Evolutionary conservation across 92 coral and sea anemone genomes (phyloP).

Genomic region (Phenganax stokvisi): DNA sequence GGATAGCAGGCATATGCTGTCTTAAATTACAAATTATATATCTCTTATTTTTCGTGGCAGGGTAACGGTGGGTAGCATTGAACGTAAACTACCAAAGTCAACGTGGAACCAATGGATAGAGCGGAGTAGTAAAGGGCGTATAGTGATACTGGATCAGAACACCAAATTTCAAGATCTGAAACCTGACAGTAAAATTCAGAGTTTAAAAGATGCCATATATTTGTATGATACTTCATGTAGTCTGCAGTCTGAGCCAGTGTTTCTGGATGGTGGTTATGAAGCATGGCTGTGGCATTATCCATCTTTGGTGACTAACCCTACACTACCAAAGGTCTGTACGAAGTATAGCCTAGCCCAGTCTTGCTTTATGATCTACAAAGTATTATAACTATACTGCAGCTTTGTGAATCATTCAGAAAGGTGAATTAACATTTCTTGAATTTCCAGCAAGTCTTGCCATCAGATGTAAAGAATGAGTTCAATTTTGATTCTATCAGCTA

Average conservation of each 20-base stretch:
- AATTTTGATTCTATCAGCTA: constrained; percentile 68
- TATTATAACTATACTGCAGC: too few species aligned
- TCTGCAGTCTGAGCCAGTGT: constrained; percentile 64
- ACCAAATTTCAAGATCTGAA: constrained; percentile 60
- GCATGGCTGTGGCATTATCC: constrained; percentile 99
- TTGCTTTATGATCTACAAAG: too few species aligned
- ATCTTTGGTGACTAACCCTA: constrained; percentile 74
- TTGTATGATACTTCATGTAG: constrained; percentile 66
- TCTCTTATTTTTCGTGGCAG: constrained; percentile 30
- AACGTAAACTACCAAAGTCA: constrained; percentile 67
- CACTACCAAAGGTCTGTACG: constrained; percentile 62
- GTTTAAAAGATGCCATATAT: constrained; percentile 82
- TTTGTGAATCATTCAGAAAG: too few species aligned
- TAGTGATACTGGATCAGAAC: constrained; percentile 74
- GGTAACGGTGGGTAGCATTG: constrained; percentile 84
- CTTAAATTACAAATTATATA: too few species aligned
- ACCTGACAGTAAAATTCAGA: constrained; percentile 57
- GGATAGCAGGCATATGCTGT: too few species aligned
- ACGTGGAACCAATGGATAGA: constrained; percentile 78
- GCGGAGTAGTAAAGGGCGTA: constrained; percentile 58
- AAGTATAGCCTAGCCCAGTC: not conserved
- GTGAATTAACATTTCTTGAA: not conserved
- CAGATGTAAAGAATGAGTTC: constrained; percentile 25
- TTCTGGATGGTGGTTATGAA: constrained; percentile 96
- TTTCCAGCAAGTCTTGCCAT: constrained; percentile 45